Evolutionary conservation across 2,797 vertebrate genomes (phyloP).

Genomic region (Typhlichthys subterraneus): DNA sequence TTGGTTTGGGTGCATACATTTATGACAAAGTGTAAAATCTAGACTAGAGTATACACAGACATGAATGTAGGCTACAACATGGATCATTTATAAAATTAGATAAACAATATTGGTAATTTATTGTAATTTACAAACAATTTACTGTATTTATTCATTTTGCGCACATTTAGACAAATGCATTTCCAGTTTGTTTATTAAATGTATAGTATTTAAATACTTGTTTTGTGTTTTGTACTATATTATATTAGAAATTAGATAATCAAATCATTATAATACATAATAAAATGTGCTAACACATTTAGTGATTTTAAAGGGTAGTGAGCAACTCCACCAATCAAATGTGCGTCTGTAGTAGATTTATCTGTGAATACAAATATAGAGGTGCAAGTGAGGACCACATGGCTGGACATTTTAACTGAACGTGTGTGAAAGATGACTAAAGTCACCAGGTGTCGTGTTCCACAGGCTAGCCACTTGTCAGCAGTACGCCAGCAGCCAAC

Average conservation of each 20-base stretch:
- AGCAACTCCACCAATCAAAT: neutral
- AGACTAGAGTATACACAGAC: neutral
- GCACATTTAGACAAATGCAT: neutral
- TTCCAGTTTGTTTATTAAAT: neutral
- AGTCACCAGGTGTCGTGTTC: neutral
- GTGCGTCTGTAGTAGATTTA: neutral
- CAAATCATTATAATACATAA: neutral
- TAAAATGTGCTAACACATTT: neutral
- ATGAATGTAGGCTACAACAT: too few species aligned
- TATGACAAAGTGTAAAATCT: neutral
- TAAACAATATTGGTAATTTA: too few species aligned
- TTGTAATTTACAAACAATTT: neutral
- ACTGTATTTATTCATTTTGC: neutral
- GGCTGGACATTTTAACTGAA: neutral
- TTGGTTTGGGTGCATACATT: slow-evolving; percentile 9
- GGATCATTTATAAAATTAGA: too few species aligned
- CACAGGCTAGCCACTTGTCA: neutral
- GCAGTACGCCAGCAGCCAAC: slow-evolving; percentile 31
- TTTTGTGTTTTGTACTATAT: neutral
- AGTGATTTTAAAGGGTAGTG: neutral
- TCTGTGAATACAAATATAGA: slow-evolving; percentile 4
- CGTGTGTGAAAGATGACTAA: neutral
- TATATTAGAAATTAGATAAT: neutral
- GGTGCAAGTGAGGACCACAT: neutral
- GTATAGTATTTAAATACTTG: neutral